Percentiles rank a stretch among this genome's conserved stretches.
Conservation (phyloP, 2,113 vertebrate genomes). For the Grantiella picta region DNA sequence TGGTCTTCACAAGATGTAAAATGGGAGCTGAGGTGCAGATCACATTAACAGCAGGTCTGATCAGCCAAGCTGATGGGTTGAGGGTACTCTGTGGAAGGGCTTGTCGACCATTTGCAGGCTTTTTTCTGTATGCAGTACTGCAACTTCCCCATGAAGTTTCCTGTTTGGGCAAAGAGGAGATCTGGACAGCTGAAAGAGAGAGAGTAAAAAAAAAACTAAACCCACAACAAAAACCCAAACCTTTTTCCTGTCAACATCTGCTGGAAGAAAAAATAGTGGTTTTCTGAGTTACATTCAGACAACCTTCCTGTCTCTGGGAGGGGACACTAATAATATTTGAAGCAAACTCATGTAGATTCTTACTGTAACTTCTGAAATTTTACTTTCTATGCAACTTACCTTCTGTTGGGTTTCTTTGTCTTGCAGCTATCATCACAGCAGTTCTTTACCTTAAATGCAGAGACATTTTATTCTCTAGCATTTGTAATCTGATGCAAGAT, state of each 20-base stretch:
- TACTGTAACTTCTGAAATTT: neutral
- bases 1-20: neutral
- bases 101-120: neutral
- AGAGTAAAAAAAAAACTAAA: neutral
- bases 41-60: fast-evolving
- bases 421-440: neutral
- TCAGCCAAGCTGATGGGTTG: neutral
- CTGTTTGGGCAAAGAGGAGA: constrained; percentile 17
- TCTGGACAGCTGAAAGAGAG: neutral
- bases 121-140: neutral
- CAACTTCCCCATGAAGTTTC: constrained; percentile 9
- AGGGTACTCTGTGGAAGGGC: neutral
- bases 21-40: neutral
- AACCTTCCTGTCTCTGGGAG: neutral
- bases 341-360: neutral
- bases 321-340: neutral
- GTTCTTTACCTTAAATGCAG: neutral
- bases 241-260: constrained; percentile 24
- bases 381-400: neutral
- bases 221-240: neutral
- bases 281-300: neutral
- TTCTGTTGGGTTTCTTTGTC: neutral
- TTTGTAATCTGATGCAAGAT: neutral
- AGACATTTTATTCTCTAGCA: neutral
- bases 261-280: neutral